Conservation (phyloP, 2,888 invertebrate species). For the Diadegma fenestrale region DNA sequence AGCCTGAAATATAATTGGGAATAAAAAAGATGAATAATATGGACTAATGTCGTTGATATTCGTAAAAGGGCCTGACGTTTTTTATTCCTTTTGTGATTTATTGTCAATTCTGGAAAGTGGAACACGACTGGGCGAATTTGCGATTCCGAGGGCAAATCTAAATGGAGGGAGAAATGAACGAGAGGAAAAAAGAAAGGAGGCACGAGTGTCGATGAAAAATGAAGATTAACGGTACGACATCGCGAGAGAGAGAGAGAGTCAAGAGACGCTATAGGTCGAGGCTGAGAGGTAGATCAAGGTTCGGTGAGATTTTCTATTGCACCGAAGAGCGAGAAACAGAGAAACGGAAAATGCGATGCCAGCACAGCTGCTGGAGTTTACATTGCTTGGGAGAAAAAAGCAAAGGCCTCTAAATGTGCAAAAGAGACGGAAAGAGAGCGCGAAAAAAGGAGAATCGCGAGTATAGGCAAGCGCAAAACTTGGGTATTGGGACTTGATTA, state of each 20-base stretch:
- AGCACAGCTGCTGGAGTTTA: conserved; percentile 44
- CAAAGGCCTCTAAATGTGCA: conserved; percentile 26
- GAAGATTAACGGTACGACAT: conserved; percentile 61
- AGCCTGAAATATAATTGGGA: background rate
- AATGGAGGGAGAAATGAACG: background rate
- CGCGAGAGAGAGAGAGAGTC: background rate
- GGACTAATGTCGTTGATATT: conserved; percentile 12
- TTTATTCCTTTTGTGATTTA: background rate
- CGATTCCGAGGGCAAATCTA: conserved; percentile 23
- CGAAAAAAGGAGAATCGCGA: background rate
- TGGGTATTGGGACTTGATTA: conserved; percentile 68
- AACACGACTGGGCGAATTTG: conserved; percentile 34
- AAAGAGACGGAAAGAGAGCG: background rate
- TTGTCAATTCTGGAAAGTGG: conserved; percentile 40
- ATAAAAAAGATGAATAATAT: conserved; percentile 2
- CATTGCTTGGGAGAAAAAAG: conserved; percentile 23
- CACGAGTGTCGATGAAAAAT: conserved; percentile 51
- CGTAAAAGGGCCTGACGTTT: background rate
- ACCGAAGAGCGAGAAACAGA: conserved; percentile 9
- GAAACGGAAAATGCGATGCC: conserved; percentile 39
- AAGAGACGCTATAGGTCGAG: conserved; percentile 5
- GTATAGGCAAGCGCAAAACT: conserved; percentile 49
- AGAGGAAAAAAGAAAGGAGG: conserved; percentile 2
- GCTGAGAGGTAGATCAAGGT: conserved; percentile 15
- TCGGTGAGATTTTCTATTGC: conserved; percentile 60